phyloP scores from a whole-genome alignment of 1,140 invertebrate genomes.

The Pseudomyrmex cubaensis region DNA sequence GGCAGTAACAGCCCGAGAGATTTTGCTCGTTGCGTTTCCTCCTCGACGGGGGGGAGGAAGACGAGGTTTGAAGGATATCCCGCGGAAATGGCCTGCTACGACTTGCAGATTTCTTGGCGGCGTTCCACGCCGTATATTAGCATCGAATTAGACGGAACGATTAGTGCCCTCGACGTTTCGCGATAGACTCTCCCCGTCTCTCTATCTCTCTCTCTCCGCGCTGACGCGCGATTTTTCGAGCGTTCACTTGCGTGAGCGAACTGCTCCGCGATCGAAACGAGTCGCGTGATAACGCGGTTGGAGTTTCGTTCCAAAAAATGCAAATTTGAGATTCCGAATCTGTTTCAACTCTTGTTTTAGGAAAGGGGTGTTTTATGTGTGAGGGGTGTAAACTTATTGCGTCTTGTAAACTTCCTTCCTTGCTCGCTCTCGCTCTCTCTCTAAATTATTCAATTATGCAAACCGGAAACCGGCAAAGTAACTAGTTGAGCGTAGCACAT shows the following conservation, averaged over 20 bases:
- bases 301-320: neutral
- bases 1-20: slow-evolving; percentile 9
- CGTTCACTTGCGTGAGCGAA: neutral
- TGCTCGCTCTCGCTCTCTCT: neutral
- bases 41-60: neutral
- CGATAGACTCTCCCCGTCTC: neutral
- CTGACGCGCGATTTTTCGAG: neutral
- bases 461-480: neutral
- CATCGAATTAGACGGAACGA: slow-evolving; percentile 58
- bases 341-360: neutral
- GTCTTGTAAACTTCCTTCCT: neutral
- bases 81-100: slow-evolving; percentile 34
- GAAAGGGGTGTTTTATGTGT: neutral
- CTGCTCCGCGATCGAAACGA: neutral
- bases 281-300: slow-evolving; percentile 2
- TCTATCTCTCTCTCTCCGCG: neutral
- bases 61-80: slow-evolving; percentile 10
- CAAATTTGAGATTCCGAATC: neutral
- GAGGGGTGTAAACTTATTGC: too few relatives aligned
- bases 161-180: slow-evolving; percentile 15
- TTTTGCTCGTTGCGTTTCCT: slow-evolving; percentile 29
- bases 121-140: slow-evolving; percentile 52
- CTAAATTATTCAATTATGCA: neutral
- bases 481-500: neutral
- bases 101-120: slow-evolving; percentile 62